phyloP scores from a whole-genome alignment of 2,888 invertebrate species.

The Rhamnusium bicolor region DNA sequence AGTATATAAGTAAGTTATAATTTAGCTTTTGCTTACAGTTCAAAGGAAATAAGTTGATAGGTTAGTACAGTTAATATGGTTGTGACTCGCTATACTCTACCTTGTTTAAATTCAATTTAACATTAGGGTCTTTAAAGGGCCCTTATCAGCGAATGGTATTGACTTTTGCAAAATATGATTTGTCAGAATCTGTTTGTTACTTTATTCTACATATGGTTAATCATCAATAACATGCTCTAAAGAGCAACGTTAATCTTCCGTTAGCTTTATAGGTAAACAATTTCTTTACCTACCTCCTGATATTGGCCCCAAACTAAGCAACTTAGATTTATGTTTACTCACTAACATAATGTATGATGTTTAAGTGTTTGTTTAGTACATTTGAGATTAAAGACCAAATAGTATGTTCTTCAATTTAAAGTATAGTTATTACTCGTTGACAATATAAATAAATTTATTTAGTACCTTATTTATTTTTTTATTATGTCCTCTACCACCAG shows the following conservation, averaged over 20 bases:
- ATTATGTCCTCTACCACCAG: background rate
- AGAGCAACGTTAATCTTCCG: background rate
- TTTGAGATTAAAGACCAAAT: conserved; percentile 60
- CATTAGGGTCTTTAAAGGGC: background rate
- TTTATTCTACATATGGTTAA: background rate
- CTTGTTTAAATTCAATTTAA: conserved; percentile 8
- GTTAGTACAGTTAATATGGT: conserved; percentile 56
- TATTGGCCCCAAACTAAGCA: background rate
- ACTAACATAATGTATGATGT: conserved; percentile 30
- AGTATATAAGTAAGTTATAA: conserved; percentile 39
- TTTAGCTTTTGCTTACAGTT: conserved; percentile 53
- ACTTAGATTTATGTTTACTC: conserved; percentile 27
- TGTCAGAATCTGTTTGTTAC: background rate
- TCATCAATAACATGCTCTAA: background rate
- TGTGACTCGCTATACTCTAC: conserved; percentile 50
- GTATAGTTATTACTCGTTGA: conserved; percentile 66
- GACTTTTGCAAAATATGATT: background rate
- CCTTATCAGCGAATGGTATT: background rate
- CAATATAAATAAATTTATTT: conserved; percentile 69
- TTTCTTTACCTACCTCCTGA: background rate
- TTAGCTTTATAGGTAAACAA: background rate
- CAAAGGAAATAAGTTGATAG: conserved; percentile 33
- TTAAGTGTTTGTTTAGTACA: conserved; percentile 40
- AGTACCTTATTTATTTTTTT: conserved; percentile 54
- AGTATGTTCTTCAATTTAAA: conserved; percentile 57